phyloP scores from a whole-genome alignment of 1,140 invertebrate species.

The Caenorhabditis latens region DNA sequence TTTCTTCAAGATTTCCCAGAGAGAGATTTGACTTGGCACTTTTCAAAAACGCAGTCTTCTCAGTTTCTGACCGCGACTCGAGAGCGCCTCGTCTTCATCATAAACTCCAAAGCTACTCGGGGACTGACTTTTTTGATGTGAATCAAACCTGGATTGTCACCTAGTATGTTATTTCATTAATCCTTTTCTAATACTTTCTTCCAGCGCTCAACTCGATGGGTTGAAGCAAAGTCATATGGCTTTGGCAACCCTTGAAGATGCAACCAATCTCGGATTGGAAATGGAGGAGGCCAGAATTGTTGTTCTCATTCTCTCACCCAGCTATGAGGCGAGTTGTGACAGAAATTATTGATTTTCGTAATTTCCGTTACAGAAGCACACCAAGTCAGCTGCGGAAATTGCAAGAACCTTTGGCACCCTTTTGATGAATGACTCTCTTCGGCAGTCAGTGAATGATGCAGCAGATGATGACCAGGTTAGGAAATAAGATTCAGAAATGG shows the following conservation, averaged over 20 bases:
- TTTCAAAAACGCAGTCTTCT: constrained; percentile 40
- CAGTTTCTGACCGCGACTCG: constrained; percentile 7
- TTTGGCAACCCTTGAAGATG: constrained; percentile 81
- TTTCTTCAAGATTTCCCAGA: background rate
- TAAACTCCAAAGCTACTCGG: constrained; percentile 43
- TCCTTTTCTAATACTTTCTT: constrained; percentile 54
- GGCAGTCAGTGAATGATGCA: constrained; percentile 61
- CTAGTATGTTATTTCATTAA: constrained; percentile 55
- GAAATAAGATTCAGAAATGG: no score
- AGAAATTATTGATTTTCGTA: background rate
- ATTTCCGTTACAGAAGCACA: constrained; percentile 68
- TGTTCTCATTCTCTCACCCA: constrained; percentile 81
- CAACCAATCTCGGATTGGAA: constrained; percentile 82
- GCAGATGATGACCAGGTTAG: constrained; percentile 80
- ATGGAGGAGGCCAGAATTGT: constrained; percentile 82
- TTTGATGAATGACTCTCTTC: constrained; percentile 66
- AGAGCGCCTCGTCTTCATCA: constrained; percentile 22
- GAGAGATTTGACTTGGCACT: constrained; percentile 19
- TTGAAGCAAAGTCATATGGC: constrained; percentile 79
- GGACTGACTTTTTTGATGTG: constrained; percentile 54
- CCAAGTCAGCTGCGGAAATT: constrained; percentile 74
- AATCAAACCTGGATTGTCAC: constrained; percentile 68
- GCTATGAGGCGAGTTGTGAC: constrained; percentile 58
- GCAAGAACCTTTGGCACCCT: constrained; percentile 74
- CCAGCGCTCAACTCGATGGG: constrained; percentile 56